Percentiles rank a stretch among this genome's conserved stretches.
Evolutionary conservation across 1,140 invertebrate species (phyloP).

Genomic region (Cotesia glomerata): DNA sequence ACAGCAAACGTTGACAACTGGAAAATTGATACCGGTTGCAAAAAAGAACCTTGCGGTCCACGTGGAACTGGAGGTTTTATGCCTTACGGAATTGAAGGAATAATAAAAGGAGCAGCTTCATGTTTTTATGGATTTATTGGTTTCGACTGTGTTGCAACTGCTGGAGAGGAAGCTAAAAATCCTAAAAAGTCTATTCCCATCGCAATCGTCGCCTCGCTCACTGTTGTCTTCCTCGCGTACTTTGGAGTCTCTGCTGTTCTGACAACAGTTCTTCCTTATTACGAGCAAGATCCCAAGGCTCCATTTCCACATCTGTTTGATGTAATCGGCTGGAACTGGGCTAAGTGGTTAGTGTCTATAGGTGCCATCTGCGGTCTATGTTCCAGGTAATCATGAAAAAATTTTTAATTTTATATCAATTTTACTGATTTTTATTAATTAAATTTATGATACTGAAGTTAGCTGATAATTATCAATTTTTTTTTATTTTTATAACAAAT

Average conservation of each 20-base stretch:
- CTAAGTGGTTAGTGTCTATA: conserved; percentile 78
- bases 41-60: conserved; percentile 41
- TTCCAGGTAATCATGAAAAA: conserved; percentile 65
- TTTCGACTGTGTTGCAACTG: conserved; percentile 88
- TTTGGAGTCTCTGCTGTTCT: conserved; percentile 86
- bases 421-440: conserved; percentile 15
- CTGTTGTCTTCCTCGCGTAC: conserved; percentile 85
- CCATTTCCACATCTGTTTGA: conserved; percentile 78
- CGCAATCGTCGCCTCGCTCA: conserved; percentile 82
- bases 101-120: conserved; percentile 82
- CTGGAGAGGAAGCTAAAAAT: conserved; percentile 83
- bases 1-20: conserved; percentile 71
- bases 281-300: conserved; percentile 72
- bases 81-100: conserved; percentile 80
- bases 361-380: conserved; percentile 78
- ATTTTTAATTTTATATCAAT: neutral
- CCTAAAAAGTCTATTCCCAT: conserved; percentile 90
- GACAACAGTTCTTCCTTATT: conserved; percentile 91
- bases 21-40: conserved; percentile 67
- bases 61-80: conserved; percentile 79
- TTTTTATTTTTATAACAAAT: no score
- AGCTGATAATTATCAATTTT: no score
- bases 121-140: conserved; percentile 94
- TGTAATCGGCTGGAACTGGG: conserved; percentile 71
- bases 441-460: no score